phyloP scores from a whole-genome alignment of 2,888 invertebrate species.

The Trisateles emortualis region DNA sequence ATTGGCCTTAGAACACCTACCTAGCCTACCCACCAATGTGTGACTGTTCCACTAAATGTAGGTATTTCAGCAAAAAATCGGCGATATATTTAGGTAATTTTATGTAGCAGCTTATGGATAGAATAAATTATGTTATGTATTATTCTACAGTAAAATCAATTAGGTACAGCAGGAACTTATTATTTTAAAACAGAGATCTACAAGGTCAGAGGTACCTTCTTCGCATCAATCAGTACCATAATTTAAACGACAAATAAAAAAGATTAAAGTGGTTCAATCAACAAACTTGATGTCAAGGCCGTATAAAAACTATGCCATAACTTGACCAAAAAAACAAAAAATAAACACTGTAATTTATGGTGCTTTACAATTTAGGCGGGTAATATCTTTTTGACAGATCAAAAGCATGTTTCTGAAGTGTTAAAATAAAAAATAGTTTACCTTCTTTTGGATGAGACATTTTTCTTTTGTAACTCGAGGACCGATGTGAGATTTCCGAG shows the following conservation, averaged over 20 bases:
- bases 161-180: too few species aligned
- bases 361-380: constrained; percentile 39
- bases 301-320: constrained; percentile 2
- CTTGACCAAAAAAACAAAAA: constrained; percentile 7
- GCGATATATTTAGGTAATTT: too few species aligned
- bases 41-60: too few species aligned
- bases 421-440: constrained; percentile 58
- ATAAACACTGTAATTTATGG: constrained; percentile 5
- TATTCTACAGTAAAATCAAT: too few species aligned
- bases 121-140: too few species aligned
- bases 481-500: constrained; percentile 54
- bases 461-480: constrained; percentile 45
- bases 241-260: constrained; percentile 5
- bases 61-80: too few species aligned
- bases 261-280: constrained; percentile 7
- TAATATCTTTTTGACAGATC: constrained; percentile 37
- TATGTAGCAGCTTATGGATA: too few species aligned
- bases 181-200: too few species aligned
- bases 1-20: too few species aligned
- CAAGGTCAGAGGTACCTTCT: too few species aligned
- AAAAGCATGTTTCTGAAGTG: constrained; percentile 19
- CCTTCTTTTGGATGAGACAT: constrained; percentile 81
- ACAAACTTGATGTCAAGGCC: constrained; percentile 39
- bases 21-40: too few species aligned
- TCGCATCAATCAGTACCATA: too few species aligned